Evolutionary conservation across 2,888 invertebrate species (phyloP), one percentile per base, ranked within the genome.

Genomic region (Eutolmus rufibarbis): DNA sequence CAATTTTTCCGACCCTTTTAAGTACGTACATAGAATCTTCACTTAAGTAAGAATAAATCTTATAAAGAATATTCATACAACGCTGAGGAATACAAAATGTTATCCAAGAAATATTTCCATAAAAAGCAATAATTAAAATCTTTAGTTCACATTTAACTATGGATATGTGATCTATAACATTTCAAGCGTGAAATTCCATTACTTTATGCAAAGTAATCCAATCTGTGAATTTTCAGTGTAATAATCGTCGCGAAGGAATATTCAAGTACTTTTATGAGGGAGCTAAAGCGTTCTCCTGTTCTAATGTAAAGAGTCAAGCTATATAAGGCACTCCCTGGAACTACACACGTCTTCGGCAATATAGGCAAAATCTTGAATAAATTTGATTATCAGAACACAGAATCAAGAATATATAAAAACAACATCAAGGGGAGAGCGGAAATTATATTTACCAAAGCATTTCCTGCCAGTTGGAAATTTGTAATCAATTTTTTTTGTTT

Each of bases 101-200:
- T 66, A 28, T 66, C 28, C 5, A 23, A 19, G 12, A 23, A 28
- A 66, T 66, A 66, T 66, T 66, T 66, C 2, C 28, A 28, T 66
- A 12, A 66, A 66, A 23, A 28, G 28, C 23, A 66, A 28, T 66
- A 19, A 66, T 66, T 66, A 66, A 66, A 66, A 66, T 28, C 66
- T 66, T 66, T 12, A 66, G 66, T 23, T 28, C 2, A 28, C 12
- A 28, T 66, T 23, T 4, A 66, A 66, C 9, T 66, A 23, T n/a
- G 7, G 66, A 28, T 66, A 12, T 23, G 28, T 23, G 28, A 66
- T 66, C 66, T 76, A 34, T n/a, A 76, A 19, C 37, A 76, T 76
- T 76, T 76, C 76, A 76, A 76, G 37, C n/a, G 76, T 76, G 19
- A 40, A 76, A 76, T 76, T 76, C 76, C 40, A 76, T 76, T 76